phyloP scores from a whole-genome alignment of 2,797 vertebrate species.

The Octomys mimax region DNA sequence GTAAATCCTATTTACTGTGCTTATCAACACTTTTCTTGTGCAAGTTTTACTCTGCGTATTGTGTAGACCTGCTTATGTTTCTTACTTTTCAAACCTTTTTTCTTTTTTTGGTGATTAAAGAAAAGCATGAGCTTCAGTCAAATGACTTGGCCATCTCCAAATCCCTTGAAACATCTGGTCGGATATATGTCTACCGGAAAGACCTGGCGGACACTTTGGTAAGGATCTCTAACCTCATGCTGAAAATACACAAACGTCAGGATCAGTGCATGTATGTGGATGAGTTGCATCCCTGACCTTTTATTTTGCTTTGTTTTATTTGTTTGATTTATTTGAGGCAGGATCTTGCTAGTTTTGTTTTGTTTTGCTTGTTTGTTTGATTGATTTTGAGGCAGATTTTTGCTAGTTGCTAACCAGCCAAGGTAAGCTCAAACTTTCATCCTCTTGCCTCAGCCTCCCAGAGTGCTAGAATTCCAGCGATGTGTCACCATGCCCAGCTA shows the following conservation, averaged over 20 bases:
- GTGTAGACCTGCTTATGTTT: conserved; percentile 69
- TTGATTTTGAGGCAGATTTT: too few species aligned
- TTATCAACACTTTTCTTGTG: conserved; percentile 61
- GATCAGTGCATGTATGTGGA: neutral
- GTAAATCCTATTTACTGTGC: neutral
- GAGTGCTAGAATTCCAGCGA: neutral
- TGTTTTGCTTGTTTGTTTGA: too few species aligned
- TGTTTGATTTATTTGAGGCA: neutral
- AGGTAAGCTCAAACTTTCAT: neutral
- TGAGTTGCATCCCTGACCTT: neutral
- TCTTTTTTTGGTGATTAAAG: conserved; percentile 87
- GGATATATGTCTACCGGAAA: conserved; percentile 95
- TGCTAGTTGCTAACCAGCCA: neutral
- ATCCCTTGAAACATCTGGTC: conserved; percentile 92
- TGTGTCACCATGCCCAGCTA: neutral
- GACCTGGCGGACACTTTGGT: conserved; percentile 95
- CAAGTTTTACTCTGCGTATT: neutral
- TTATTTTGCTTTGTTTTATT: neutral
- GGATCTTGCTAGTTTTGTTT: neutral
- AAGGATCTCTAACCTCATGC: conserved; percentile 79
- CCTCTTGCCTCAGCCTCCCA: neutral
- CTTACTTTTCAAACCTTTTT: conserved; percentile 61
- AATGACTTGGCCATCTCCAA: conserved; percentile 94
- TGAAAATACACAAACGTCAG: neutral
- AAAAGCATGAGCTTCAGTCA: conserved; percentile 94